Conservation (phyloP, 2,888 invertebrate species). For the Nemotelus pantherinus region DNA sequence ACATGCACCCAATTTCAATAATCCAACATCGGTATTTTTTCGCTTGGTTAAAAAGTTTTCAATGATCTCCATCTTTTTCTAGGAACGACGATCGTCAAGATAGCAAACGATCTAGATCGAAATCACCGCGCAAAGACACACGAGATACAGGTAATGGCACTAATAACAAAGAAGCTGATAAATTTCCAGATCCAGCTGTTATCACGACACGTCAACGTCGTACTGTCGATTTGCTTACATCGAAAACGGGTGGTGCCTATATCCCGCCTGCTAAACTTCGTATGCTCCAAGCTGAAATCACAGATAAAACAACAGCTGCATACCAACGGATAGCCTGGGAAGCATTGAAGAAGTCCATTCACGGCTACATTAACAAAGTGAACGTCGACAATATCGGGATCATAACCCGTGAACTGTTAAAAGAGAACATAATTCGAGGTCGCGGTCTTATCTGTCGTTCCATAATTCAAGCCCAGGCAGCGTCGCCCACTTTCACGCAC, state of each 20-base stretch:
- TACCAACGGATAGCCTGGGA: conserved; percentile 99
- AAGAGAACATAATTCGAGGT: conserved; percentile 95
- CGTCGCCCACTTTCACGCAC: conserved; percentile 96
- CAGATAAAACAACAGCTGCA: conserved; percentile 92
- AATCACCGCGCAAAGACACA: conserved; percentile 18
- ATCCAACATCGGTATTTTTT: too few relatives aligned
- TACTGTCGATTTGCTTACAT: conserved; percentile 76
- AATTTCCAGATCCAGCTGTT: conserved; percentile 45
- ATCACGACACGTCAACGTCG: conserved; percentile 62
- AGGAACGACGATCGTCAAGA: conserved; percentile 31
- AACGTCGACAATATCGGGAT: conserved; percentile 94
- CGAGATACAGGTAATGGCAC: conserved; percentile 3
- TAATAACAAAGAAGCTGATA: conserved; percentile 1
- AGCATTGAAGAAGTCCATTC: conserved; percentile 97
- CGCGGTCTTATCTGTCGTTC: conserved; percentile 92
- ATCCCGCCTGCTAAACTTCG: conserved; percentile 96
- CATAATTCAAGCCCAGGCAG: conserved; percentile 96
- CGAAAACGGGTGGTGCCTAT: conserved; percentile 93
- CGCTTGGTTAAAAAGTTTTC: not conserved
- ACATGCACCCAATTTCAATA: too few relatives aligned
- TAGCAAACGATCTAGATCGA: conserved; percentile 16
- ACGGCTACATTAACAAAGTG: conserved; percentile 97
- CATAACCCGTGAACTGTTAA: conserved; percentile 89
- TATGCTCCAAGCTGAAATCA: conserved; percentile 95
- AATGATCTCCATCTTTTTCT: not conserved